These are phyloP conservation scores for Pachymerium ferrugineum DNA, from an alignment of 2,888 invertebrate genomes.

Conservation along the genomic window DNA sequence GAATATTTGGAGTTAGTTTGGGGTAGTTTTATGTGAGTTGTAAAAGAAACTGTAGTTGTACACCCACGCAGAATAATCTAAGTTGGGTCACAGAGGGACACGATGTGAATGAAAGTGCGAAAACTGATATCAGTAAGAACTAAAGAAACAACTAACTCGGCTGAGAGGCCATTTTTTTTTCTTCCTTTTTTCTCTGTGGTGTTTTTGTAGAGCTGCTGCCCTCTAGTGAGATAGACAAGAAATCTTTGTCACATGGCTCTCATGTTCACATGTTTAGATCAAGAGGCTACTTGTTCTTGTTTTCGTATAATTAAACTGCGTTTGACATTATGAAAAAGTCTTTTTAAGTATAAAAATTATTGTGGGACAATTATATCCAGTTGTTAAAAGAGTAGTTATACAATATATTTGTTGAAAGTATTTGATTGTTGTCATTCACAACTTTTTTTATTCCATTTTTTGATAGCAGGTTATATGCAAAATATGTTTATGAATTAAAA, in stretches of 20 bases:
- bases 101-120: not conserved
- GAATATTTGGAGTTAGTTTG: too few species aligned
- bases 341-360: too few species aligned
- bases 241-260: slow-evolving; percentile 12
- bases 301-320: too few species aligned
- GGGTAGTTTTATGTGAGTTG: too few species aligned
- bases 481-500: slow-evolving; percentile 18
- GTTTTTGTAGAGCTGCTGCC: slow-evolving; percentile 21
- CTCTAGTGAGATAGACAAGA: slow-evolving; percentile 9
- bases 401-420: too few species aligned
- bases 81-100: not conserved
- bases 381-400: not conserved
- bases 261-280: not conserved
- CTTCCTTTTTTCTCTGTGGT: not conserved
- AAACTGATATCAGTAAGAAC: not conserved
- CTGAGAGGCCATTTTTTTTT: slow-evolving; percentile 27
- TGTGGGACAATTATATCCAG: not conserved
- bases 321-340: too few species aligned
- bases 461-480: not conserved
- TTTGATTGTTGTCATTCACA: too few species aligned
- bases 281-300: slow-evolving; percentile 12
- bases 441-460: not conserved
- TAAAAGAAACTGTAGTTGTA: not conserved
- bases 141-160: not conserved
- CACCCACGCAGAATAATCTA: not conserved